Percentiles rank a stretch among this genome's conserved stretches.
These are phyloP conservation scores for Polia nebulosa DNA, from an alignment of 2,888 invertebrate genomes.

Conservation along the genomic window DNA sequence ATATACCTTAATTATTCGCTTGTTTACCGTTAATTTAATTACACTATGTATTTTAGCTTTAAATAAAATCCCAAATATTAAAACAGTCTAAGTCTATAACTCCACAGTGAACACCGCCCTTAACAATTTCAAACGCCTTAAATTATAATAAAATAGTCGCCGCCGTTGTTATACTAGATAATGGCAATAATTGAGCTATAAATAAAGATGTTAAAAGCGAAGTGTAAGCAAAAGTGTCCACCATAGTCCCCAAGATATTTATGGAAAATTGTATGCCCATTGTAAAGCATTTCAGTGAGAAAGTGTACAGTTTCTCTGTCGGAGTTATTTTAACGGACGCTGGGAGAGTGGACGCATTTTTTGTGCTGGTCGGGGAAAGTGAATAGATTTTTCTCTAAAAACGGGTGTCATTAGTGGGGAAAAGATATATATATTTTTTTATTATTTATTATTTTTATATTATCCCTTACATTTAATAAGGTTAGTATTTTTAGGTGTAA, in stretches of 20 bases:
- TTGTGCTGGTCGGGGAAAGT: neutral
- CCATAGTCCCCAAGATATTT: slow-evolving; percentile 42
- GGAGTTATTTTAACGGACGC: slow-evolving; percentile 48
- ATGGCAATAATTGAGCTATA: slow-evolving; percentile 64
- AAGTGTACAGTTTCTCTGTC: slow-evolving; percentile 29
- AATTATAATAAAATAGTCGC: slow-evolving; percentile 61
- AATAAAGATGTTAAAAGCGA: slow-evolving; percentile 55
- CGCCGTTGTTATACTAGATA: slow-evolving; percentile 52
- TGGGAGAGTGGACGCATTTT: slow-evolving; percentile 17
- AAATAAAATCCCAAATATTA: neutral
- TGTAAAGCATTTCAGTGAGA: slow-evolving; percentile 54
- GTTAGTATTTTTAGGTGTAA: too few species aligned
- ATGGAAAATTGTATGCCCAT: slow-evolving; percentile 54
- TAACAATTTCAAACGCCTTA: slow-evolving; percentile 48
- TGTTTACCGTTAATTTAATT: neutral
- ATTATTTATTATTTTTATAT: too few species aligned
- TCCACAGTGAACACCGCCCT: slow-evolving; percentile 29
- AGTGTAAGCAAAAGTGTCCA: slow-evolving; percentile 45
- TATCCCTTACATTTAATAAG: too few species aligned
- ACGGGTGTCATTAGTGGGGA: slow-evolving; percentile 26
- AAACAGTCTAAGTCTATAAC: neutral
- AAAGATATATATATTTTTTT: too few species aligned
- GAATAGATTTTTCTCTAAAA: slow-evolving; percentile 28
- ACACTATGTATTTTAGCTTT: neutral
- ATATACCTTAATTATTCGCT: neutral